A percentile compares a stretch with the other conserved stretches of the same genome.
Conservation (phyloP, 37 sponge, comb jelly and placozoan species). For the Halisarca cf. caerulea region DNA sequence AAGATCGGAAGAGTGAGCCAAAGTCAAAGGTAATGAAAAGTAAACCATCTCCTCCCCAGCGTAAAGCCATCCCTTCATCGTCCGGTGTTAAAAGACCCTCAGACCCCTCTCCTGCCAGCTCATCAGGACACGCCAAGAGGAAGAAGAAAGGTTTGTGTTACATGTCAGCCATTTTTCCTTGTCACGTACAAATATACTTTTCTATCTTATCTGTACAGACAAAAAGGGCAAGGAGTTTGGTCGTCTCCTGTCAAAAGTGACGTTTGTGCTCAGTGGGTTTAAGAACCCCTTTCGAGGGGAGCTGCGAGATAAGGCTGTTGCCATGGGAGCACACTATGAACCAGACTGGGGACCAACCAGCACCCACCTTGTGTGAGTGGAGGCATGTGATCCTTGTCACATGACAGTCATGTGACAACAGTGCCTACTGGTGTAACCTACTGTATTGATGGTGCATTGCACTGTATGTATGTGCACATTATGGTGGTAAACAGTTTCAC, state of each 20-base stretch:
- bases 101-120: too few species aligned
- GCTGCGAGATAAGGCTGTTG: slow-evolving; percentile 77
- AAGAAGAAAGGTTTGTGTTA: neutral
- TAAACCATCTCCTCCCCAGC: too few species aligned
- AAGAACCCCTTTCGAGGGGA: slow-evolving; percentile 87
- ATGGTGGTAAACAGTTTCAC: too few species aligned
- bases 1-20: slow-evolving; percentile 14
- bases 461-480: neutral
- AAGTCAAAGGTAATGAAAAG: neutral
- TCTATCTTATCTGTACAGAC: too few species aligned
- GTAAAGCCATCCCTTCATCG: too few species aligned
- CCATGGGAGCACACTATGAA: slow-evolving; percentile 79
- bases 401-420: neutral
- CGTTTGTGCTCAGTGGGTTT: slow-evolving; percentile 88
- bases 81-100: too few species aligned
- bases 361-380: slow-evolving; percentile 86
- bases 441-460: neutral
- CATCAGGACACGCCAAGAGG: neutral
- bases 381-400: neutral
- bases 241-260: slow-evolving; percentile 52
- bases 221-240: neutral
- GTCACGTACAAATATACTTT: too few species aligned
- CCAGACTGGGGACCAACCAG: slow-evolving; percentile 79
- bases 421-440: neutral
- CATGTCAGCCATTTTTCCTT: neutral